Base-by-base conservation (phyloP, 2,797 vertebrate genomes). In the Atherinosoma microstoma region DNA sequence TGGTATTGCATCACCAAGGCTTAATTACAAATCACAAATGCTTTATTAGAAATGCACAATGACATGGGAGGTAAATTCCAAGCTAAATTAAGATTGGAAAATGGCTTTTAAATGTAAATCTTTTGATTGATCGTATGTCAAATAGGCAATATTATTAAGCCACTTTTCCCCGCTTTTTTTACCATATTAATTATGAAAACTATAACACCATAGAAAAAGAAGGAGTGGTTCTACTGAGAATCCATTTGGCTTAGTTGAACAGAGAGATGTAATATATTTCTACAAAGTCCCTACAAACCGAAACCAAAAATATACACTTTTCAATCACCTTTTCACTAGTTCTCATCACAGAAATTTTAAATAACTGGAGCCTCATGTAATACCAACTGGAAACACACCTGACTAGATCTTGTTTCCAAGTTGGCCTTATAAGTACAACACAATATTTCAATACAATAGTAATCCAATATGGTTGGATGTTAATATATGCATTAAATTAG, bases 1-100 rank as follows among this genome's bases (percentile, higher is more conserved):
- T 71, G 64, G 58, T 74, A 81, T 87, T 78, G 78, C 81, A 58
- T 89, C 85, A 80, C 78, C 68, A 49, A 38, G 87, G 79, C 84
- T 84, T 75, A 84, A 80, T 71, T 80, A 9, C 75, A 80, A 83
- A 85, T 51, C 0, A 2, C 24, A 27, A 27, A 61, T 67, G 63
- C 60, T 80, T 67, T 65, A 70, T 42, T 83, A 59, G 49, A 65
- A 64, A 66, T 53, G 22, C 73, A 77, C 20, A 73, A 47, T 20
- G 60, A 83, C 76, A 75, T 47, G 73, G 68, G 66, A 57, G 60
- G 64, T 77, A 64, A 80, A 74, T 79, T 75, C 68, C 16, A 24
- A 67, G 64, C 40, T 49, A 62, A 29, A 70, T 67, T 24, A 68
- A 73, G 53, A 58, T 10, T 61, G 45, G n/a, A 63, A 30, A 32